These are phyloP conservation scores for Etheostoma spectabile DNA, from an alignment of 2,113 vertebrate species.

Conservation along the genomic window DNA sequence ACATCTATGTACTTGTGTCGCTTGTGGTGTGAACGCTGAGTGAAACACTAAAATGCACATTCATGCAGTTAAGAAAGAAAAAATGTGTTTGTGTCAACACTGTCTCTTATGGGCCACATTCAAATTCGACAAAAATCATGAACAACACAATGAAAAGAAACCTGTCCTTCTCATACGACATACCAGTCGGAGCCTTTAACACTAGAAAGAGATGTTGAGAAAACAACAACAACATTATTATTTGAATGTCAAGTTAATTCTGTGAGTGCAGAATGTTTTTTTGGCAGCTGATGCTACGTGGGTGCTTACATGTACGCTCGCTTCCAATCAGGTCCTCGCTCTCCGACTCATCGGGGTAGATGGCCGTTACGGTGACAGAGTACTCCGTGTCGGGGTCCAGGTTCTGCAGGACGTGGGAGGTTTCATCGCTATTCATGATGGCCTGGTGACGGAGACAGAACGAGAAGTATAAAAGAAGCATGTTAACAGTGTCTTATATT, in stretches of 20 bases:
- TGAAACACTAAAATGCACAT: constrained; percentile 51
- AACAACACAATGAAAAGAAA: constrained; percentile 44
- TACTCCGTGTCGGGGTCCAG: constrained; percentile 91
- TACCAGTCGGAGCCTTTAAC: constrained; percentile 87
- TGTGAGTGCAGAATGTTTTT: constrained; percentile 5
- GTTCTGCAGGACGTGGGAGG: constrained; percentile 85
- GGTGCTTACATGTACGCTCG: constrained; percentile 90
- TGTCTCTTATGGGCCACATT: constrained; percentile 19
- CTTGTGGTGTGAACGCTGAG: constrained; percentile 51
- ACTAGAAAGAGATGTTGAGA: constrained; percentile 83
- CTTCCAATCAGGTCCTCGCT: constrained; percentile 91
- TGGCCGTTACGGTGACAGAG: constrained; percentile 91
- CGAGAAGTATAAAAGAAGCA: background rate
- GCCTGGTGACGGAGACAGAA: constrained; percentile 73
- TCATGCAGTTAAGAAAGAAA: constrained; percentile 64
- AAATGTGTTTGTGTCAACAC: constrained; percentile 34
- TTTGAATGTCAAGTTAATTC: constrained; percentile 13
- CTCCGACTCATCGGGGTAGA: constrained; percentile 97
- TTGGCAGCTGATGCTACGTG: background rate
- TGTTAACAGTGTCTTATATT: too few species aligned
- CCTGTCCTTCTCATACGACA: constrained; percentile 66
- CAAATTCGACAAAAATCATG: constrained; percentile 45
- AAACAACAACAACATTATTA: constrained; percentile 66
- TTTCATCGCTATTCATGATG: constrained; percentile 90
- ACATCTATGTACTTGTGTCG: background rate